Evolutionary conservation across 1,140 invertebrate species (phyloP), one percentile per base, ranked within the genome.

Genomic region (Hermatobates lingyangjiaoensis): DNA sequence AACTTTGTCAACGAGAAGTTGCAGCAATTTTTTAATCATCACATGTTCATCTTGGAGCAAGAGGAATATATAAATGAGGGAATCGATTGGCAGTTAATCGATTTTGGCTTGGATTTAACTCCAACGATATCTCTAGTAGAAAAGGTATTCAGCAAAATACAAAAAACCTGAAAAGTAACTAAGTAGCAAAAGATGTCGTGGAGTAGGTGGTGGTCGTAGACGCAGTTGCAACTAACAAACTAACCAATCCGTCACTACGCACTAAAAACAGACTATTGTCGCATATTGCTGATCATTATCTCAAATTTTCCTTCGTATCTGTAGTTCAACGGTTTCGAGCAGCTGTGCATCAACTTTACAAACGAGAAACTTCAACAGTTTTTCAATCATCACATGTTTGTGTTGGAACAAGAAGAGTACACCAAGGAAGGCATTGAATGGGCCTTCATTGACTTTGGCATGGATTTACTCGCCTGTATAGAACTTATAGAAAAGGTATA

Each of bases 1-100:
- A 98, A 98, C 80, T 98, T 96, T 77, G 97, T 95, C 71, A 98
- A 98, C 72, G 95, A 98, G 78, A 93, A 96, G 72, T 78, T 98
- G 61, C 95, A 98, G 74, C 95, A 98, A 73, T 98, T 98, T 81
- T 98, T 98, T 89, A 98, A 98, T 76, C 94, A 98, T 71, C 94
- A 98, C 76, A 98, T 98, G 95, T 98, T 98, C 74, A 91, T 98
- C 60, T 79, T 98, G 67, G 95, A 98, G 74, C 95, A 98, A 82
- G 95, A 98, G 75, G 94, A 98, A 67, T 98, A 98, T 75, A 86
- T 93, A 67, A 80, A 83, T 61, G 93, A 98, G 73, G 91, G 90
- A 67, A 97, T 98, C 72, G 83, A 94, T 67, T 98, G 93, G 94
- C 82, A 83, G 62, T 97, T 97, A 77, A 97, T 98, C 74, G 93